Percentiles rank a stretch among this genome's conserved stretches.
Conservation (phyloP, 2,888 invertebrate genomes). For the Melinaea menophilus region DNA sequence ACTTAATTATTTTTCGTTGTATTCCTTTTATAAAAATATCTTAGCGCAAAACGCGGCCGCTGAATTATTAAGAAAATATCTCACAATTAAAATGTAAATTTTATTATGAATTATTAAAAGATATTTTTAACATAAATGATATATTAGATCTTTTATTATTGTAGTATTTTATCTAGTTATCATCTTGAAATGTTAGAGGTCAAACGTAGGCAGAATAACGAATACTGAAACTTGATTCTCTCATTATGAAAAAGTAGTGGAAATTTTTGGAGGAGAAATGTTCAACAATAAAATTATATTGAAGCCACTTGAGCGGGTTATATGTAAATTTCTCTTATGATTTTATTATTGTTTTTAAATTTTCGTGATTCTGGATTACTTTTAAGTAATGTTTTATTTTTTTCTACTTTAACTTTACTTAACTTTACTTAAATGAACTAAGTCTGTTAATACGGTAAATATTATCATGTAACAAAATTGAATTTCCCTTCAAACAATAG, state of each 20-base stretch:
- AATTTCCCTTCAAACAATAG: too few relatives aligned
- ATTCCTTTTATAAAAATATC: background rate
- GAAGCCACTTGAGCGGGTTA: background rate
- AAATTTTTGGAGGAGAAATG: conserved; percentile 16
- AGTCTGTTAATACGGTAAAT: too few relatives aligned
- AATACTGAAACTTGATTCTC: conserved; percentile 23
- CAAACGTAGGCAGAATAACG: conserved; percentile 21
- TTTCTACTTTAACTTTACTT: too few relatives aligned
- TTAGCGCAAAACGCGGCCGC: too few relatives aligned
- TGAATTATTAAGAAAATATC: too few relatives aligned
- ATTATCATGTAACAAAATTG: too few relatives aligned
- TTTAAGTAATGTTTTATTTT: background rate
- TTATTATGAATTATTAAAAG: background rate
- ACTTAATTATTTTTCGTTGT: conserved; percentile 3
- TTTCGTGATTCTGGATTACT: background rate
- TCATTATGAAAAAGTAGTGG: conserved; percentile 20
- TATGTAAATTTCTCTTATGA: background rate
- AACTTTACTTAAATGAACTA: too few relatives aligned
- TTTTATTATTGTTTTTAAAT: background rate
- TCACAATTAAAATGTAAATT: too few relatives aligned
- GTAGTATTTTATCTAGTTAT: background rate
- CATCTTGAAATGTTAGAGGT: conserved; percentile 19
- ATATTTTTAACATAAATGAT: conserved; percentile 2
- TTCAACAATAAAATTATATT: conserved; percentile 23
- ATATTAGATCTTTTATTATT: conserved; percentile 1